Evolutionary conservation across 2,888 invertebrate genomes (phyloP).

Genomic region (Zygaena filipendulae): DNA sequence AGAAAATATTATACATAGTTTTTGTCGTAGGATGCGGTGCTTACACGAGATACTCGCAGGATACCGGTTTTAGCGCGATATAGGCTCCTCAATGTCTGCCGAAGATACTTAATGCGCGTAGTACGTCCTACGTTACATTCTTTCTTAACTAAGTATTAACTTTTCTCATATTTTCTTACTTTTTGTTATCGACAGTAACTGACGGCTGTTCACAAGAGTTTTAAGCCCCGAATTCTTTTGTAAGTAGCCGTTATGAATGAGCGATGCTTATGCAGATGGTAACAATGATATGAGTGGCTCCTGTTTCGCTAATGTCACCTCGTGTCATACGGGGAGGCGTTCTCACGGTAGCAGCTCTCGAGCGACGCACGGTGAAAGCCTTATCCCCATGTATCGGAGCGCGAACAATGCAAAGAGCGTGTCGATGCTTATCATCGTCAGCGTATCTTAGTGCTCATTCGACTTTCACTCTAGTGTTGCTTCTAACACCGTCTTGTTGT

Average conservation of each 20-base stretch:
- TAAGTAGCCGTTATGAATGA: too few species aligned
- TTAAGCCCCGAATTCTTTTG: too few species aligned
- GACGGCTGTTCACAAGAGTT: too few species aligned
- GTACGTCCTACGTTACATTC: too few species aligned
- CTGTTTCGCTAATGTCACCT: slow-evolving; percentile 44
- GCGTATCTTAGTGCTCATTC: slow-evolving; percentile 48
- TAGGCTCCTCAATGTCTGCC: slow-evolving; percentile 58
- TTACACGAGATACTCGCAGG: slow-evolving; percentile 36
- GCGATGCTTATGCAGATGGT: slow-evolving; percentile 26
- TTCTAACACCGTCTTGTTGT: slow-evolving; percentile 34
- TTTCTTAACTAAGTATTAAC: too few species aligned
- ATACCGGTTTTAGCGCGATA: slow-evolving; percentile 47
- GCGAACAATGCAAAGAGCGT: slow-evolving; percentile 61
- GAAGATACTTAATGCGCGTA: too few species aligned
- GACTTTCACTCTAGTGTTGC: slow-evolving; percentile 48
- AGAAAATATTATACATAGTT: slow-evolving; percentile 17
- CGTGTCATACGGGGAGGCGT: slow-evolving; percentile 31
- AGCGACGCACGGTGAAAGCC: slow-evolving; percentile 50
- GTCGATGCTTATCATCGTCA: slow-evolving; percentile 52
- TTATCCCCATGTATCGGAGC: slow-evolving; percentile 59
- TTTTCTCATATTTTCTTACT: too few species aligned
- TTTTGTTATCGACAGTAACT: too few species aligned
- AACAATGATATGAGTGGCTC: slow-evolving; percentile 29
- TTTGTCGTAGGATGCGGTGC: slow-evolving; percentile 37
- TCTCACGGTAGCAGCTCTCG: slow-evolving; percentile 61